Conservation (phyloP, 2,888 invertebrate genomes). For the Thalpophila matura region DNA sequence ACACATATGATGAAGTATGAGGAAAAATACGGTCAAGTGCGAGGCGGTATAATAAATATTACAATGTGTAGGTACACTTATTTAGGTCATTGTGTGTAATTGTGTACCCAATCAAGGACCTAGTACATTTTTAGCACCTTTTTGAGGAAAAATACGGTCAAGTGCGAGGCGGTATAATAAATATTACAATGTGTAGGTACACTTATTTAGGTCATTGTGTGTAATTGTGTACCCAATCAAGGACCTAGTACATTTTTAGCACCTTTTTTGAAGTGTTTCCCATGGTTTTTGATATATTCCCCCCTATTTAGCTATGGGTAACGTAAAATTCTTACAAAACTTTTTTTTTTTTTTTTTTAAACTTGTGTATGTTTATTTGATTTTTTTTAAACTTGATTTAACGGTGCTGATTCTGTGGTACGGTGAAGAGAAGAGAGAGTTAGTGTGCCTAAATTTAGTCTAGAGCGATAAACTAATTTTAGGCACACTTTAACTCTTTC, state of each 20-base stretch:
- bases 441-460: too few relatives aligned
- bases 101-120: too few relatives aligned
- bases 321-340: too few relatives aligned
- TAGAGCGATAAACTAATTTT: too few relatives aligned
- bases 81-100: constrained; percentile 41
- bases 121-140: too few relatives aligned
- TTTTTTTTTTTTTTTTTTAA: too few relatives aligned
- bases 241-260: background rate
- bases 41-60: constrained; percentile 1
- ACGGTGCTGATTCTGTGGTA: too few relatives aligned
- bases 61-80: constrained; percentile 8
- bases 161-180: constrained; percentile 23
- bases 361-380: too few relatives aligned
- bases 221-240: constrained; percentile 15
- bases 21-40: constrained; percentile 56
- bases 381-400: background rate
- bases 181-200: background rate
- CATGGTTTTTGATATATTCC: background rate
- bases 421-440: too few relatives aligned
- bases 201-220: constrained; percentile 45
- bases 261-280: background rate
- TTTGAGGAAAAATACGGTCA: constrained; percentile 54
- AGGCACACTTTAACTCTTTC: too few relatives aligned
- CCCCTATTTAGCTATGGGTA: too few relatives aligned
- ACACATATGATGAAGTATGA: constrained; percentile 21